Conservation (phyloP, 2,113 vertebrate species). For the Apus apus region DNA sequence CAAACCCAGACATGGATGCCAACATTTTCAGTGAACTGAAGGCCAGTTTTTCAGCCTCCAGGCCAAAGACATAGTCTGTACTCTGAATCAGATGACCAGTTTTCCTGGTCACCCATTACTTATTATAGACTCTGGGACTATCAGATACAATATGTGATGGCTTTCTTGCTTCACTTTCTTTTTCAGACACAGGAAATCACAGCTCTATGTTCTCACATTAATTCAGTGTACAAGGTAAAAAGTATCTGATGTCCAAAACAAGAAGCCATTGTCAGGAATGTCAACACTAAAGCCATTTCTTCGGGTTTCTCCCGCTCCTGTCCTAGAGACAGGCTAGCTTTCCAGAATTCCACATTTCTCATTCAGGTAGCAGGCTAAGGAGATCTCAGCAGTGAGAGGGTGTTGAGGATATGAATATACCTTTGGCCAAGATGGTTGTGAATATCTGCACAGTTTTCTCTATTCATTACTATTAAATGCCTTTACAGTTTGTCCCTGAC, state of each 20-base stretch:
- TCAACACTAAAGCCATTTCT: neutral
- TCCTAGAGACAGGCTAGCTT: neutral
- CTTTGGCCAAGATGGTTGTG: neutral
- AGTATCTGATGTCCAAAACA: neutral
- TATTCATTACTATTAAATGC: neutral
- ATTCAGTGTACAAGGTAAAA: neutral
- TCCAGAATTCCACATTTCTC: neutral
- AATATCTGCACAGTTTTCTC: neutral
- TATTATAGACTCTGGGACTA: neutral
- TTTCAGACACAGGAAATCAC: neutral
- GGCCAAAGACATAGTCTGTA: neutral
- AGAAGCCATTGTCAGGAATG: neutral
- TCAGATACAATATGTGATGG: neutral
- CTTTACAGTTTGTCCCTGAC: neutral
- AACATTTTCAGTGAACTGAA: neutral
- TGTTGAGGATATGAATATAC: neutral
- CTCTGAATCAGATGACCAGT: neutral
- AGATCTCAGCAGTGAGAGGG: neutral
- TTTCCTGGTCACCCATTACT: neutral
- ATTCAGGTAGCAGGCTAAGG: neutral
- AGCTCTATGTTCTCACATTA: neutral
- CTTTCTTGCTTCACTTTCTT: neutral
- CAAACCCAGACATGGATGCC: neutral
- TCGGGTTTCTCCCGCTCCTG: neutral
- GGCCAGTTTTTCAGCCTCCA: neutral